phyloP scores from a whole-genome alignment of 2,888 invertebrate species.

The Agrotis exclamationis region DNA sequence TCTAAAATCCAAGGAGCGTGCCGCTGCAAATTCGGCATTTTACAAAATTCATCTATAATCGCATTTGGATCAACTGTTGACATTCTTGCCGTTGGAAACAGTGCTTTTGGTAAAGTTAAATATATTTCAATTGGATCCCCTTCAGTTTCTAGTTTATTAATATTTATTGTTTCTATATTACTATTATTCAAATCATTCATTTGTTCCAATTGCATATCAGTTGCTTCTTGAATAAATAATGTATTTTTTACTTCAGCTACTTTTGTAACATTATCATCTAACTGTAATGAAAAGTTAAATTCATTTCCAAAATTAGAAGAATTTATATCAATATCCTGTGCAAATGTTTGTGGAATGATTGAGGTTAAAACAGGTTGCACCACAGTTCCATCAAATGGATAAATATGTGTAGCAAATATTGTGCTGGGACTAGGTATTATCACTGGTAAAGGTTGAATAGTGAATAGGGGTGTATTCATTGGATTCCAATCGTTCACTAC shows the following conservation, averaged over 20 bases:
- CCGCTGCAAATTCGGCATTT: slow-evolving; percentile 66
- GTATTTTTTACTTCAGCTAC: slow-evolving; percentile 2
- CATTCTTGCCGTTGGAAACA: slow-evolving; percentile 79
- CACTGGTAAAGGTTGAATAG: slow-evolving; percentile 39
- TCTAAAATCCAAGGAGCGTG: slow-evolving; percentile 80
- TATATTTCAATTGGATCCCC: slow-evolving; percentile 72
- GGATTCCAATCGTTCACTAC: slow-evolving; percentile 42
- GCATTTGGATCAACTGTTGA: slow-evolving; percentile 78
- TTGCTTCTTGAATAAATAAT: slow-evolving; percentile 12
- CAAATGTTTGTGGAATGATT: slow-evolving; percentile 33
- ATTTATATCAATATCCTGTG: slow-evolving; percentile 14
- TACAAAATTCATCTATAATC: slow-evolving; percentile 82
- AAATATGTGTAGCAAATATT: slow-evolving; percentile 29
- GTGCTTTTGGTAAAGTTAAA: slow-evolving; percentile 74
- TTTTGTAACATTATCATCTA: not conserved
- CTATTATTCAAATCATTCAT: not conserved
- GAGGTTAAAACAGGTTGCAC: slow-evolving; percentile 46
- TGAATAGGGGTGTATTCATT: slow-evolving; percentile 35
- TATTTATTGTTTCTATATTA: slow-evolving; percentile 16
- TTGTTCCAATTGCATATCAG: not conserved
- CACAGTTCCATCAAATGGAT: slow-evolving; percentile 32
- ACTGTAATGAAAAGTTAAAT: slow-evolving; percentile 6
- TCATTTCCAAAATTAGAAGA: slow-evolving; percentile 23
- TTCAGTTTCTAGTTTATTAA: not conserved
- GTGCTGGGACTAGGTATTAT: slow-evolving; percentile 37